A percentile compares a stretch with the other conserved stretches of the same genome.
Conservation (phyloP, 2,797 vertebrate species). For the Spinibarbus caldwelli region DNA sequence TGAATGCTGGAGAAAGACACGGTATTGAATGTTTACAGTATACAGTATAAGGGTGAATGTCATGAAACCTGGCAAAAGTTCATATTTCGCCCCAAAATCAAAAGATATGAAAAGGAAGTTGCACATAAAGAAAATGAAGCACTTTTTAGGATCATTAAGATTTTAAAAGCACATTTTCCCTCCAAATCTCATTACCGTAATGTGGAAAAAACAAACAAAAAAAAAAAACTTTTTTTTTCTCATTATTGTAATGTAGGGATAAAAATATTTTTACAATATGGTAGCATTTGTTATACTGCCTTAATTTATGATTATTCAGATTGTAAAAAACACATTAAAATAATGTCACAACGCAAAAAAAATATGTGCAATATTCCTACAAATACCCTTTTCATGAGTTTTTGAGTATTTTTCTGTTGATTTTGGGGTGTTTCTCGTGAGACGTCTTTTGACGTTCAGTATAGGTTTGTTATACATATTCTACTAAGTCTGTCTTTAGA, state of each 20-base stretch:
- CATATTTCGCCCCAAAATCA: slow-evolving; percentile 22
- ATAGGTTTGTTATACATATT: slow-evolving; percentile 14
- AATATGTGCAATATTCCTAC: neutral
- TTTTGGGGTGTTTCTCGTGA: slow-evolving; percentile 11
- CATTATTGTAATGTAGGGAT: neutral
- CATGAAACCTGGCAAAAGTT: neutral
- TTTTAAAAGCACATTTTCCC: slow-evolving; percentile 4
- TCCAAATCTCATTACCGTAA: neutral
- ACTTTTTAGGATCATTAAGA: neutral
- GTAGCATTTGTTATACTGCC: neutral
- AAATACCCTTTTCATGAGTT: neutral
- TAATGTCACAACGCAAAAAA: neutral
- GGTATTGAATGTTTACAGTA: slow-evolving; percentile 47
- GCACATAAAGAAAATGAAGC: neutral
- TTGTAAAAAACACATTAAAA: neutral
- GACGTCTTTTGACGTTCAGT: neutral
- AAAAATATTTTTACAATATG: neutral
- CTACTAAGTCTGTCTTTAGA: slow-evolving; percentile 18
- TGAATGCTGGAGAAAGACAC: slow-evolving; percentile 49
- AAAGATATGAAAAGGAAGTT: neutral
- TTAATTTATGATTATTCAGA: neutral
- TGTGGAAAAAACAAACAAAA: neutral
- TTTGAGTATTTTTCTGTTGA: neutral
- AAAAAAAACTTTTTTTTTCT: neutral
- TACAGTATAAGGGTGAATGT: neutral